phyloP scores from a whole-genome alignment of 2,113 vertebrate genomes.

The Microtus richardsoni region DNA sequence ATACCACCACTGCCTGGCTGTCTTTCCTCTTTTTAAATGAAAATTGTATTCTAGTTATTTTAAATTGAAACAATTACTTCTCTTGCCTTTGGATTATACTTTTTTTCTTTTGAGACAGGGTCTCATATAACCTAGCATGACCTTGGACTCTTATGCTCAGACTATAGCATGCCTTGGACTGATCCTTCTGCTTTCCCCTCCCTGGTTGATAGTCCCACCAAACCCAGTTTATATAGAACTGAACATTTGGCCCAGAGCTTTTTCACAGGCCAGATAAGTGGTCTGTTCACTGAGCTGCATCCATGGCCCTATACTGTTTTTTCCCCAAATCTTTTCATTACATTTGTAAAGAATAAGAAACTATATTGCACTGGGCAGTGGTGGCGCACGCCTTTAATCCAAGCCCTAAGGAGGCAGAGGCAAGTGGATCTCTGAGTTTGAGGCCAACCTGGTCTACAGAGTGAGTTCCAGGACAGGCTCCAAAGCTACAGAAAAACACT shows the following conservation, averaged over 20 bases:
- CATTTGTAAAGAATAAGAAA: background rate
- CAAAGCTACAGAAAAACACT: no score
- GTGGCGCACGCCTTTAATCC: background rate
- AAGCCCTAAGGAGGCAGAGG: background rate
- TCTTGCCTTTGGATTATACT: background rate
- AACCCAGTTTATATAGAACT: background rate
- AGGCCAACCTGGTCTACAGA: no score
- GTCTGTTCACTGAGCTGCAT: background rate
- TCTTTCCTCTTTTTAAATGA: slow-evolving; percentile 8
- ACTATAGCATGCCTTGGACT: background rate
- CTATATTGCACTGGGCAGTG: background rate
- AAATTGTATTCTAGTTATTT: background rate
- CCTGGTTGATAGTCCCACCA: background rate
- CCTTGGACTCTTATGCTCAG: no score
- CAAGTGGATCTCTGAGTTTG: no score
- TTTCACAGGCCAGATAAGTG: background rate
- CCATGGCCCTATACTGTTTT: background rate
- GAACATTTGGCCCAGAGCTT: background rate
- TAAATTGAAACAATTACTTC: background rate
- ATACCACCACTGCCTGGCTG: accelerated
- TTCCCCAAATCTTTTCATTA: background rate
- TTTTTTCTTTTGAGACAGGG: background rate
- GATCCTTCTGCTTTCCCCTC: background rate
- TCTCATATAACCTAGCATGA: no score
- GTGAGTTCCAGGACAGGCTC: no score